These are phyloP conservation scores for Platynereis dumerilii DNA, from an alignment of 2,888 invertebrate species.

Conservation along the genomic window DNA sequence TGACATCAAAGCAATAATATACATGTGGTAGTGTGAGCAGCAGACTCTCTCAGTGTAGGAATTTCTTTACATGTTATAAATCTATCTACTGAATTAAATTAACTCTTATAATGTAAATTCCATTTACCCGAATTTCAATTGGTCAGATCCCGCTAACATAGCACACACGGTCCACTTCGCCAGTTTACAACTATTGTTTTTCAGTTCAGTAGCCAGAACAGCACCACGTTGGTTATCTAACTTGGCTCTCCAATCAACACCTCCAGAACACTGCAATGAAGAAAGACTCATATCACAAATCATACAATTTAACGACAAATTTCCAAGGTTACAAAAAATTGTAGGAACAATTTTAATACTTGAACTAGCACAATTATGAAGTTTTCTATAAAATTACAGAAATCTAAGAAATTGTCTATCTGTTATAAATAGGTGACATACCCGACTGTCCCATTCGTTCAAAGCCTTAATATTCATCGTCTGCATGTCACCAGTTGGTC, in stretches of 20 bases:
- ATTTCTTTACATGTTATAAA: too few relatives aligned
- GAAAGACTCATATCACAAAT: not conserved
- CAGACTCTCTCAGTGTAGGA: too few relatives aligned
- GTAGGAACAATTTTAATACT: too few relatives aligned
- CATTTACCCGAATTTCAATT: slow-evolving; percentile 89
- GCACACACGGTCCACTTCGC: slow-evolving; percentile 97
- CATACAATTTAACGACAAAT: too few relatives aligned
- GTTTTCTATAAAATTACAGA: too few relatives aligned
- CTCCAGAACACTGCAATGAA: slow-evolving; percentile 75
- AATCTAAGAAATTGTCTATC: too few relatives aligned
- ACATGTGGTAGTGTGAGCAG: too few relatives aligned
- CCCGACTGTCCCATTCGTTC: slow-evolving; percentile 98
- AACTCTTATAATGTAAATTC: too few relatives aligned
- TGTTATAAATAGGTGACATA: slow-evolving; percentile 49
- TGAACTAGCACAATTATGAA: too few relatives aligned
- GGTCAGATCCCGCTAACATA: slow-evolving; percentile 92
- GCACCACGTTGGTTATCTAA: slow-evolving; percentile 97
- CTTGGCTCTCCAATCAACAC: slow-evolving; percentile 98
- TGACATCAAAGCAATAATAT: too few relatives aligned
- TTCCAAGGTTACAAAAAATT: too few relatives aligned
- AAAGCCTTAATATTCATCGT: slow-evolving; percentile 95
- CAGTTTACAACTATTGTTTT: slow-evolving; percentile 99
- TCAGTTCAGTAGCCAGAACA: slow-evolving; percentile 94
- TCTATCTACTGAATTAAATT: too few relatives aligned
- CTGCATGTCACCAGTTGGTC: slow-evolving; percentile 78